Evolutionary conservation across 2,113 vertebrate species (phyloP).

Genomic region (Cyanoliseus patagonus): DNA sequence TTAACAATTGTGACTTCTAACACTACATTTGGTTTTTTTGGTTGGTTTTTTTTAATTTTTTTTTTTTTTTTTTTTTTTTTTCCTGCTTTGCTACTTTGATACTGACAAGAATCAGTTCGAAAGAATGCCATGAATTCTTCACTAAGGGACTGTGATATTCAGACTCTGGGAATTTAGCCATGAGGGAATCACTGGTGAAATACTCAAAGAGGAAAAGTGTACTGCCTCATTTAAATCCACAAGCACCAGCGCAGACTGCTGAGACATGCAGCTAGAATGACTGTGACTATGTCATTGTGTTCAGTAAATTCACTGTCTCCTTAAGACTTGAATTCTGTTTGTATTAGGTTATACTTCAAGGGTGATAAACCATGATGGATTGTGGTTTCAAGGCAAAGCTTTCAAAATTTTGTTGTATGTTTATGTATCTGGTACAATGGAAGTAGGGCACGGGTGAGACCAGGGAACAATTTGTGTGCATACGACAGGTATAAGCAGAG

Average conservation of each 20-base stretch:
- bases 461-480: neutral
- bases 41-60: accelerated
- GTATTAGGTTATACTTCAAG: neutral
- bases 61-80: neutral
- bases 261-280: neutral
- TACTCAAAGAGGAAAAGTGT: constrained; percentile 29
- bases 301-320: neutral
- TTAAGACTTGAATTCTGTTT: neutral
- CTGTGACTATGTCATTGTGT: neutral
- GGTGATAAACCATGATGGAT: neutral
- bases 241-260: neutral
- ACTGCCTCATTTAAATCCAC: neutral
- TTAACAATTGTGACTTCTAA: constrained; percentile 32
- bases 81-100: constrained; percentile 62
- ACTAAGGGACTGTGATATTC: constrained; percentile 48
- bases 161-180: constrained; percentile 52
- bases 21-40: neutral
- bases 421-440: neutral
- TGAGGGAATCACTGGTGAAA: constrained; percentile 35
- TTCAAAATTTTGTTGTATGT: neutral
- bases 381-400: constrained; percentile 18
- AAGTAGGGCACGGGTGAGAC: neutral
- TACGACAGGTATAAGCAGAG: neutral
- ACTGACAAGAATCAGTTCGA: constrained; percentile 57
- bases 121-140: constrained; percentile 52